Conservation (phyloP, 2,797 vertebrate species). For the Loris lydekkerianus region DNA sequence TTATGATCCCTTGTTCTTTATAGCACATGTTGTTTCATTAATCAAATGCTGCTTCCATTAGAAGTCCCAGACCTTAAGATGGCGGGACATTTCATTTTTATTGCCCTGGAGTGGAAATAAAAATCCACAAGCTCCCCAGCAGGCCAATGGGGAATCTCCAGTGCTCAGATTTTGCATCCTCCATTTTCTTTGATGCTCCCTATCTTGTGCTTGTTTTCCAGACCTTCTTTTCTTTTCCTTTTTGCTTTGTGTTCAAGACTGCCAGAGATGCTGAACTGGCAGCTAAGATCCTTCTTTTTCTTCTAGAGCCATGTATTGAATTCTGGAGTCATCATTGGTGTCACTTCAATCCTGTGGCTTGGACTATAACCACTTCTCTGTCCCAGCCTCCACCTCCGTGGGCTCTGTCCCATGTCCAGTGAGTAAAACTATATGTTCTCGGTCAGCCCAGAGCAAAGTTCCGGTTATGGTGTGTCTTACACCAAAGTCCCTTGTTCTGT, state of each 20-base stretch:
- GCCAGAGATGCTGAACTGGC: background rate
- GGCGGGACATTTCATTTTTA: slow-evolving; percentile 88
- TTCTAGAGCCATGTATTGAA: background rate
- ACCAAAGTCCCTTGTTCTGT: background rate
- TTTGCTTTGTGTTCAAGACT: background rate
- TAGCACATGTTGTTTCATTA: slow-evolving; percentile 89
- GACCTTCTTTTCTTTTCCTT: background rate
- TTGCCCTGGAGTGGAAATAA: slow-evolving; percentile 85
- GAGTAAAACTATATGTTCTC: background rate
- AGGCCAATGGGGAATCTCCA: background rate
- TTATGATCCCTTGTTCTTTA: slow-evolving; percentile 89
- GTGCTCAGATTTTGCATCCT: background rate
- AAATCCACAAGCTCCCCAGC: slow-evolving; percentile 44
- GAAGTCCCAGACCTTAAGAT: slow-evolving; percentile 85
- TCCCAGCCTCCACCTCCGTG: background rate
- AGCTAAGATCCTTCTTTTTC: background rate
- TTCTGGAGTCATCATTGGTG: background rate
- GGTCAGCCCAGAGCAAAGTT: background rate
- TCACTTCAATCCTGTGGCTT: background rate
- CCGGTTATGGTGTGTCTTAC: background rate
- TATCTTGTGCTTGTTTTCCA: slow-evolving; percentile 30
- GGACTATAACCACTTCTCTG: background rate
- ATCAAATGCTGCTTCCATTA: slow-evolving; percentile 91
- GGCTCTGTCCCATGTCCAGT: background rate
- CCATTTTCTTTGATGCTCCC: background rate